Percentiles rank a stretch among this genome's conserved stretches.
These are phyloP conservation scores for Sceloporus tristichus DNA, from an alignment of 2,113 vertebrate genomes.

Conservation along the genomic window DNA sequence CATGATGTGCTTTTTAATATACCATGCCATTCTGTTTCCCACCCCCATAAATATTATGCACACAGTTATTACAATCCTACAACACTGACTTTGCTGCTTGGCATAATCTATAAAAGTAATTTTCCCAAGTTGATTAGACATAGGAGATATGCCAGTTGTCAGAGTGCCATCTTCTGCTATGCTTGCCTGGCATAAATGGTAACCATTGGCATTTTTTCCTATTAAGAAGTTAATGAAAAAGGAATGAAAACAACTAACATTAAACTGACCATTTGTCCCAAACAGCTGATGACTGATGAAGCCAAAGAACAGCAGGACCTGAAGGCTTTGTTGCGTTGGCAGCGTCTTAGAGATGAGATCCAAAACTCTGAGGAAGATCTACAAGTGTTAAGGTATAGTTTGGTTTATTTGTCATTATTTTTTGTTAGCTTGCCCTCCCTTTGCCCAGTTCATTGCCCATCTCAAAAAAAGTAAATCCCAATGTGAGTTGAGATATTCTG, in stretches of 20 bases:
- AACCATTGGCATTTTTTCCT: constrained; percentile 28
- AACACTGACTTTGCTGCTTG: too few species aligned
- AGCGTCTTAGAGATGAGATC: constrained; percentile 88
- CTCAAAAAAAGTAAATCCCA: constrained; percentile 2
- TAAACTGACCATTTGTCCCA: constrained; percentile 14
- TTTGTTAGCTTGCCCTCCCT: not conserved
- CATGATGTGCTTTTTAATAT: too few species aligned
- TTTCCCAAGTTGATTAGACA: too few species aligned
- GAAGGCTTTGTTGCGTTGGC: constrained; percentile 90
- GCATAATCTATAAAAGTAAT: too few species aligned
- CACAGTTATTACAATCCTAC: too few species aligned
- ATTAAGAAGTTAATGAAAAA: constrained; percentile 2
- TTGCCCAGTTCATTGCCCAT: not conserved
- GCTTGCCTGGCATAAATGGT: not conserved
- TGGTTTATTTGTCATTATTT: too few species aligned
- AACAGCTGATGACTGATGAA: constrained; percentile 81
- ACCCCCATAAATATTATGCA: too few species aligned
- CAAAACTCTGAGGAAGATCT: constrained; percentile 89
- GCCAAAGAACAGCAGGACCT: constrained; percentile 83
- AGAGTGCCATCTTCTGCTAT: not conserved
- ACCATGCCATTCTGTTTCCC: too few species aligned
- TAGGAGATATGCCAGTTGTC: too few species aligned
- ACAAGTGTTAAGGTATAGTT: constrained; percentile 90
- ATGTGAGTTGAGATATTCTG: constrained; percentile 21
- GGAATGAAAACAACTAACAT: not conserved